Evolutionary conservation across 1,140 invertebrate species (phyloP), one percentile per base, ranked within the genome.

Genomic region (Meteorus sp.): DNA sequence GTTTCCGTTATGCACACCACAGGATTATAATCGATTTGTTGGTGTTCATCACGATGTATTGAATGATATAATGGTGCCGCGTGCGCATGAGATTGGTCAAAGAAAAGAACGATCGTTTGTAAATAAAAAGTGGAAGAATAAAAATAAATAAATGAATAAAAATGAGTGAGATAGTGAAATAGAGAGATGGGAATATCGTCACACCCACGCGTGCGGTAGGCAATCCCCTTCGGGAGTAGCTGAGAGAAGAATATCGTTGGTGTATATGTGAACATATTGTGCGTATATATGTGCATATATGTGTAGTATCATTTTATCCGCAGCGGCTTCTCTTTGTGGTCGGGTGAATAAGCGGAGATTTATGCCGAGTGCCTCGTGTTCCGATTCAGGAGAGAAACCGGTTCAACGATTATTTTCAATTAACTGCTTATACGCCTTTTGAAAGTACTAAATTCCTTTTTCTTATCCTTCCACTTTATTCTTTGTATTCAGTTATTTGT

Each of bases 371-470:
- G 20, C 9, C 37, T 5, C 17, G 20, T 56, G 33, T 56, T 45
- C 44, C 43, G 54, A 56, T 56, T 56, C 54, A n/a, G 43, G 35
- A 47, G 44, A 47, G 48, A 31, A 56, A 56, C 54, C 54, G 54
- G 54, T 56, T 56, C 41, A 45, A 13, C 54, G 54, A 56, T 56
- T 56, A 56, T 56, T 56, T 56, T 56, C 54, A 56, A 56, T 56
- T 56, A 56, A 35, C 29, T 45, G 54, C 17, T 37, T 56, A 56
- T 56, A 56, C 22, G 54, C 44, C 44, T 56, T 56, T 56, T 25
- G 54, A 47, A 56, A 47, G 8, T 29, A 23, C 23, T 9, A 56
- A 47, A 29, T 35, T 47, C 3, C 13, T 5, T 56, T 31, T 13
- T 27, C 11, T 52, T 52, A 27, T 25, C 22, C n/a, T 23, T 48